Evolutionary conservation across 2,888 invertebrate genomes (phyloP), one percentile per base, ranked within the genome.

Genomic region (Phoronis australis): DNA sequence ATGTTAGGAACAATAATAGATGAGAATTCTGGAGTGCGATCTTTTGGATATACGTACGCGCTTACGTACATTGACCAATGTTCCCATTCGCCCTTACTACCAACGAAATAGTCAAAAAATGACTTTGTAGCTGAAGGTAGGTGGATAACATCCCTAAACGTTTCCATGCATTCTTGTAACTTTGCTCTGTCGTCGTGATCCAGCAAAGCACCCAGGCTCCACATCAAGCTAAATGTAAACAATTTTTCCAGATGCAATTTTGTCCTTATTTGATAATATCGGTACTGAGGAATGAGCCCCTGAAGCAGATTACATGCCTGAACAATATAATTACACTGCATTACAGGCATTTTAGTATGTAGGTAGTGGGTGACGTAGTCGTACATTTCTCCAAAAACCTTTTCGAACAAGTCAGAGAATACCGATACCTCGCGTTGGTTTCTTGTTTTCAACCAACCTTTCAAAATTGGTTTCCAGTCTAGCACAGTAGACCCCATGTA

Each of bases 1-100:
- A 92, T 84, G 73, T 92, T 92, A 0, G 91, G 91, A 1, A 92
- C 90, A 47, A 92, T 78, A 66, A 92, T 91, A 6, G 84, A 84
- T 3, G 87, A 81, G 72, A 88, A 92, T 67, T 90, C 87, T 4
- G 89, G 84, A 38, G 88, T 86, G 88, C 47, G 47, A 45, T 73
- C 73, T 21, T 58, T 51, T 3, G 73, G 65, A 48, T 74, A 75
- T 37, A 64, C 52, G 50, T 69, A 74, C 46, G 83, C 81, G 64
- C 87, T 86, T 0, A 92, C 88, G 56, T 79, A 81, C 42, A 83
- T 82, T 1, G 81, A 80, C 91, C 91, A 92, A 75, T 91, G 91
- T 53, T 85, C 82, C 91, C 92, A 92, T 21, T 81, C 75, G 0
- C 90, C 91, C 74, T 49, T 4, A 46, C 42, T n/a, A n/a, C n/a